Base-by-base conservation (phyloP, 2,113 vertebrate genomes). In the Notarius lentiginosus region DNA sequence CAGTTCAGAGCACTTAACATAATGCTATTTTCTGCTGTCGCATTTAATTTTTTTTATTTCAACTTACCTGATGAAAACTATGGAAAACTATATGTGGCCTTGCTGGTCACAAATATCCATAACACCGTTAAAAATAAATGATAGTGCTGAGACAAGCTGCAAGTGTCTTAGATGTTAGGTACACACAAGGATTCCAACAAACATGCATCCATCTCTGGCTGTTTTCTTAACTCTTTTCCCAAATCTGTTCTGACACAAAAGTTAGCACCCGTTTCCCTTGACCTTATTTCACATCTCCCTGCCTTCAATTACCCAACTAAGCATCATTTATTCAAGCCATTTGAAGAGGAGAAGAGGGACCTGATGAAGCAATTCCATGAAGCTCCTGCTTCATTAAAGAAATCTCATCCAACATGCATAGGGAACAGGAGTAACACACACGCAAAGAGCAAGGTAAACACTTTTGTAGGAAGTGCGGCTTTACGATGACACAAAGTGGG, bases 331-430 rank as follows among this genome's bases (percentile, higher is more conserved):
- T 88, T 87, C 86, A 82, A 68, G 61, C 58, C 51, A 79, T 65
- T 60, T 84, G 70, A 88, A 85, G 47, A 72, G 79, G 53, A 20
- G 81, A 68, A 76, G 73, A 66, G 66, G 87, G 51, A 34, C 61
- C 85, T 87, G 85, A 87, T 82, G 72, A 80, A 85, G 89, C 82
- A 83, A 82, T 88, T 87, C 83, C 86, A 66, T 34, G 30, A 88
- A 77, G 60, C 79, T 66, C 58, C 49, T 85, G 76, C 85, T 75
- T 84, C 87, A 85, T 85, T 89, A 84, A 87, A 75, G 41, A 84
- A 63, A 58, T 27, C 85, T 87, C 77, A 90, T 90, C 86, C 85
- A 85, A 61, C 66, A 90, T 83, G 83, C 89, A 79, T 83, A 60
- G 55, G 75, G 65, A 75, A 79, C 79, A 56, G 60, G 79, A 20